These are phyloP conservation scores for Polydesmus complanatus DNA, from an alignment of 2,888 invertebrate genomes.

Conservation along the genomic window DNA sequence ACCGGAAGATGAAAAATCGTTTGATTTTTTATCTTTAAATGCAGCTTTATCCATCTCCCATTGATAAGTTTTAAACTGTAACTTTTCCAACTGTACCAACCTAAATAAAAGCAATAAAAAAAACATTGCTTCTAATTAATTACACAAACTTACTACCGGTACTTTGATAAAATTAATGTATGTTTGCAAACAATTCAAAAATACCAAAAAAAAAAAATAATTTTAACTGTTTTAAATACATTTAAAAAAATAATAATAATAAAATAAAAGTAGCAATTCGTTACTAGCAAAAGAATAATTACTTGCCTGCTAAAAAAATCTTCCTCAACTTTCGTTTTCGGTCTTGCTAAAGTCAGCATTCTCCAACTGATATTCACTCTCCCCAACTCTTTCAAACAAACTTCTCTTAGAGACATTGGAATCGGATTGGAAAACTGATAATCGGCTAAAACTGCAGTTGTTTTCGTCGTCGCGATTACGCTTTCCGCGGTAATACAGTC, in stretches of 20 bases:
- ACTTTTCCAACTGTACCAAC: constrained; percentile 65
- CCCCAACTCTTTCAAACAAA: constrained; percentile 62
- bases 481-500: constrained; percentile 20
- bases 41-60: constrained; percentile 50
- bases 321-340: constrained; percentile 68
- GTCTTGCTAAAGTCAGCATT: constrained; percentile 76
- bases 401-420: constrained; percentile 62
- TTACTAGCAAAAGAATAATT: not conserved
- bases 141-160: not conserved
- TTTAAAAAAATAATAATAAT: too few relatives aligned
- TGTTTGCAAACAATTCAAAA: not conserved
- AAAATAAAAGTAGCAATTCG: too few relatives aligned
- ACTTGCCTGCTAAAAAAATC: constrained; percentile 61
- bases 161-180: not conserved
- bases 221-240: too few relatives aligned
- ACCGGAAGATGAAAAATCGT: constrained; percentile 34
- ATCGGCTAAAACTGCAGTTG: constrained; percentile 47
- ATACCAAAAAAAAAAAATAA: too few relatives aligned
- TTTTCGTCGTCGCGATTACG: constrained; percentile 47
- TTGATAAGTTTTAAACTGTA: constrained; percentile 55
- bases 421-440: constrained; percentile 54
- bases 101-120: constrained; percentile 34
- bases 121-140: not conserved
- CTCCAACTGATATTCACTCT: constrained; percentile 81
- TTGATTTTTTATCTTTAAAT: constrained; percentile 61